A percentile compares a stretch with the other conserved stretches of the same genome.
Evolutionary conservation across 2,113 vertebrate genomes (phyloP).

Genomic region (Heteronetta atricapilla): DNA sequence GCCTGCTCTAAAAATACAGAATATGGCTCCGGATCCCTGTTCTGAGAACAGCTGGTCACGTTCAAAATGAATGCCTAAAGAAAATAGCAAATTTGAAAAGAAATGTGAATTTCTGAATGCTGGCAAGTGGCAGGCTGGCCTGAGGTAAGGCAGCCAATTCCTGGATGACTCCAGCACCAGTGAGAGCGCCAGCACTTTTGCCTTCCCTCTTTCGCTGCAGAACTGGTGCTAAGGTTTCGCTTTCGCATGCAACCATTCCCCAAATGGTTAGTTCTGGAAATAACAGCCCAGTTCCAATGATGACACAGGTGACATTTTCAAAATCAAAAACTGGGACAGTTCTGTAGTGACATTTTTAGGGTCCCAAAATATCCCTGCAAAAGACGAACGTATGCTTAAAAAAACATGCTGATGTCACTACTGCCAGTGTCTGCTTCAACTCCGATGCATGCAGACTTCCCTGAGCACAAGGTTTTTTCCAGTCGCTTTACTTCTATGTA

Average conservation of each 20-base stretch:
- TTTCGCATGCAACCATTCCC: constrained; percentile 39
- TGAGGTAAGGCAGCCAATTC: constrained; percentile 62
- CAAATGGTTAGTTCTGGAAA: constrained; percentile 71
- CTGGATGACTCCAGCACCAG: constrained; percentile 42
- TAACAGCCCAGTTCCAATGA: constrained; percentile 66
- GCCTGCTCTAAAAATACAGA: constrained; percentile 69
- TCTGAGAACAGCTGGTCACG: constrained; percentile 72
- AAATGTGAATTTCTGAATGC: constrained; percentile 53
- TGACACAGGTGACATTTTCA: constrained; percentile 73
- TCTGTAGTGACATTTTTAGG: constrained; percentile 69
- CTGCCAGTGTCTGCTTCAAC: constrained; percentile 55
- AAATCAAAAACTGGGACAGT: constrained; percentile 70
- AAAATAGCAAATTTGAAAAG: constrained; percentile 70
- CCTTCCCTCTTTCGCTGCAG: constrained; percentile 38
- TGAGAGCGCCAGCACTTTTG: constrained; percentile 56
- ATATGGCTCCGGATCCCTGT: constrained; percentile 66
- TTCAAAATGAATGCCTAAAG: constrained; percentile 69
- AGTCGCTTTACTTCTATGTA: constrained; percentile 43
- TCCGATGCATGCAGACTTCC: not conserved
- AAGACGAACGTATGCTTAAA: constrained; percentile 67
- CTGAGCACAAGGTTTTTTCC: constrained; percentile 37
- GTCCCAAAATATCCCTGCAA: constrained; percentile 72
- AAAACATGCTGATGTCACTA: constrained; percentile 70
- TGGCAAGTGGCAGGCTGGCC: constrained; percentile 58
- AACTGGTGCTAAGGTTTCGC: constrained; percentile 65